A percentile compares a stretch with the other conserved stretches of the same genome.
Conservation (phyloP, 2,113 vertebrate genomes). For the Antidorcas marsupialis region DNA sequence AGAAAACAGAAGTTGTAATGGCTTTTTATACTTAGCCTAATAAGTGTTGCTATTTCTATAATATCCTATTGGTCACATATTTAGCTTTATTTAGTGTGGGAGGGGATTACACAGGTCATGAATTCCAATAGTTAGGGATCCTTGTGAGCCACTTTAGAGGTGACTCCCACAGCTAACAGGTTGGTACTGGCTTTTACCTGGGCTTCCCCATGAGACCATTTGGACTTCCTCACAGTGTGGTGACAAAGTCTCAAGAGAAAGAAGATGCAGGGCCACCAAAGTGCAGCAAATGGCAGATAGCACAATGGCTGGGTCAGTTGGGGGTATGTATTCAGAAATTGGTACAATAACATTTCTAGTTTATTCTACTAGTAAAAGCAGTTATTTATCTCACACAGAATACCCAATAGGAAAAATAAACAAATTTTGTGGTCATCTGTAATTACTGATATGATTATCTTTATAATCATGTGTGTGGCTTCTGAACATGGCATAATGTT, state of each 20-base stretch:
- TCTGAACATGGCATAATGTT: neutral
- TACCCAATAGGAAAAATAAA: neutral
- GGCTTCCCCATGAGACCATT: fast-evolving
- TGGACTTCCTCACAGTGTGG: neutral
- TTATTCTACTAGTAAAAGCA: neutral
- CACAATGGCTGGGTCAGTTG: neutral
- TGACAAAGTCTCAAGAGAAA: neutral
- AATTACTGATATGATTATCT: neutral
- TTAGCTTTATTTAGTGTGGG: neutral
- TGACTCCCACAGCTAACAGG: neutral
- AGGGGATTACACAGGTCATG: neutral
- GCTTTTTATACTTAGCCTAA: neutral
- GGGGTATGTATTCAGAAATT: neutral
- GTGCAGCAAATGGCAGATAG: neutral
- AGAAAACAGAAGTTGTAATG: neutral
- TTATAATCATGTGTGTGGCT: neutral
- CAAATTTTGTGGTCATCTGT: neutral
- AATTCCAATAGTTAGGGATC: neutral
- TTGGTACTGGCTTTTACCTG: neutral
- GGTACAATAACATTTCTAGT: neutral
- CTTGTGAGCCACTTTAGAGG: neutral
- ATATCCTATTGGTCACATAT: neutral
- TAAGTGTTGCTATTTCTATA: neutral
- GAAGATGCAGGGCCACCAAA: neutral
- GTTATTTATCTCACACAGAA: neutral